These are phyloP conservation scores for Drosophila affinis DNA, from an alignment of 2,888 invertebrate genomes.

Conservation along the genomic window DNA sequence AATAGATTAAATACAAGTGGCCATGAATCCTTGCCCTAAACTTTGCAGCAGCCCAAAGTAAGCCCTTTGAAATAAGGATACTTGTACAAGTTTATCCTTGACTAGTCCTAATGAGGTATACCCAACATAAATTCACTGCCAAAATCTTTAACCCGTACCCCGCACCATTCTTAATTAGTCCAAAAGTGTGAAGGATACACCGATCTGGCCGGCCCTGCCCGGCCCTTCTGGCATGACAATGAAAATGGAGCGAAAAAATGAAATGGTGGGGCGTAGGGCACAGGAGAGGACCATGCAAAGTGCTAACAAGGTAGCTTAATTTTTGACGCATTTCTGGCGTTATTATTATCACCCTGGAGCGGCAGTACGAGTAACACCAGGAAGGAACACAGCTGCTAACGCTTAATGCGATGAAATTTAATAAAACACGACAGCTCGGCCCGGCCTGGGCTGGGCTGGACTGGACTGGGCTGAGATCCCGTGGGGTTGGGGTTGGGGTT, in stretches of 20 bases:
- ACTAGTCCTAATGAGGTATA: neutral
- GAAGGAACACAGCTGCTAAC: slow-evolving; percentile 52
- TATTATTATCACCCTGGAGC: slow-evolving; percentile 53
- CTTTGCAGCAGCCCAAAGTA: neutral
- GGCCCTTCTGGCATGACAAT: neutral
- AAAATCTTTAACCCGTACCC: neutral
- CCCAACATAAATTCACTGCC: neutral
- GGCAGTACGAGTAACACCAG: slow-evolving; percentile 15
- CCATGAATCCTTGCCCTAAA: neutral
- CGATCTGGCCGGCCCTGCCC: neutral
- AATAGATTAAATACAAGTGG: neutral
- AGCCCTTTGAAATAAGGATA: neutral
- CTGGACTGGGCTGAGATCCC: neutral
- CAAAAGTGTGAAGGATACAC: neutral
- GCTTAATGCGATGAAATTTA: slow-evolving; percentile 72
- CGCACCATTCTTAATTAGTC: neutral
- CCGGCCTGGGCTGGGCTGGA: neutral
- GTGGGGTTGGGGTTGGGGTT: neutral
- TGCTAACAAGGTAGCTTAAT: slow-evolving; percentile 54
- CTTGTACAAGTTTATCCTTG: neutral
- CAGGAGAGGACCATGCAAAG: slow-evolving; percentile 16
- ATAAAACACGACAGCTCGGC: slow-evolving; percentile 59
- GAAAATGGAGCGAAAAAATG: neutral
- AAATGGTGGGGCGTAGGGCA: neutral
- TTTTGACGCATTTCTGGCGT: slow-evolving; percentile 65